A percentile compares a stretch with the other conserved stretches of the same genome.
These are phyloP conservation scores for Acrocephalus scirpaceus DNA, from an alignment of 2,797 vertebrate genomes.

Conservation along the genomic window DNA sequence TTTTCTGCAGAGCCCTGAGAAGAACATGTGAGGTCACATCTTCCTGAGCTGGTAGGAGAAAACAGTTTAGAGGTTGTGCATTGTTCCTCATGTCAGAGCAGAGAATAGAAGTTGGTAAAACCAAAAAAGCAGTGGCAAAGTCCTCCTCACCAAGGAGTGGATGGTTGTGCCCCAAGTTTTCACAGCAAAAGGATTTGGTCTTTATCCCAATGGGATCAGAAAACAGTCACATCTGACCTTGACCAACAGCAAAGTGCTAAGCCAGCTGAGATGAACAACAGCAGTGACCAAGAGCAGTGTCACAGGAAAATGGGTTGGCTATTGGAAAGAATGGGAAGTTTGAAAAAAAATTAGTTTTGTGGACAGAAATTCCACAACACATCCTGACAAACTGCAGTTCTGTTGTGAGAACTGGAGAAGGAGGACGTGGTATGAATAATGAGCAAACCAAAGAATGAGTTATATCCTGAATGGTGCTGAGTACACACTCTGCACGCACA, in stretches of 20 bases:
- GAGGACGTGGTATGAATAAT: neutral
- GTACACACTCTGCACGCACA: neutral
- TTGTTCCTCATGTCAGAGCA: neutral
- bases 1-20: neutral
- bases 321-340: neutral
- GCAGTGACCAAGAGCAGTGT: neutral
- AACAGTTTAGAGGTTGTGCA: neutral
- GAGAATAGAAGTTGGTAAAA: neutral
- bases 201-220: neutral
- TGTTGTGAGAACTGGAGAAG: neutral
- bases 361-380: neutral
- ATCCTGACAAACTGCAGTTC: neutral
- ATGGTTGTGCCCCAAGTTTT: neutral
- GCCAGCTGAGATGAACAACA: neutral
- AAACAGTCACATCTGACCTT: neutral
- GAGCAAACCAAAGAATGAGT: neutral
- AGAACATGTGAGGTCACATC: neutral
- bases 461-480: neutral
- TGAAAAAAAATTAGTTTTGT: neutral
- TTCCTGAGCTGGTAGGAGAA: neutral
- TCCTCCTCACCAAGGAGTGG: neutral
- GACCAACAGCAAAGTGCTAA: neutral
- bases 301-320: neutral
- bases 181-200: neutral
- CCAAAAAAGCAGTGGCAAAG: neutral